Evolutionary conservation across 1,140 invertebrate genomes (phyloP).

Genomic region (Formica selysi): DNA sequence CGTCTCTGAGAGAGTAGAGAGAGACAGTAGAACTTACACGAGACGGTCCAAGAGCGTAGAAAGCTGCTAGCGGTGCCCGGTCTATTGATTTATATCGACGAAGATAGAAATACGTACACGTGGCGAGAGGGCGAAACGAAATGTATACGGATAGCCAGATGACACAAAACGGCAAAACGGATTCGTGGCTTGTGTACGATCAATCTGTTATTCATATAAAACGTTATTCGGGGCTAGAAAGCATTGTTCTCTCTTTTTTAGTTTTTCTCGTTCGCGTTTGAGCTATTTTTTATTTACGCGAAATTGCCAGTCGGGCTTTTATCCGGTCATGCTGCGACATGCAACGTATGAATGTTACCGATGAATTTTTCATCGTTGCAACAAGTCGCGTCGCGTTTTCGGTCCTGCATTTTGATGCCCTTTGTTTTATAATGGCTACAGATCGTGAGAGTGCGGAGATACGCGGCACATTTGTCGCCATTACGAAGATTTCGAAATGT

Average conservation of each 20-base stretch:
- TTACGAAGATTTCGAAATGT: constrained; percentile 2
- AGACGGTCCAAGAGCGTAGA: constrained; percentile 43
- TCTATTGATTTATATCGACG: constrained; percentile 13
- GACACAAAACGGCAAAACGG: constrained; percentile 16
- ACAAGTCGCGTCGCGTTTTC: constrained; percentile 32
- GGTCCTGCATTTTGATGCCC: constrained; percentile 34
- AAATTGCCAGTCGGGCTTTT: constrained; percentile 33
- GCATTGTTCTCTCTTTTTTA: constrained; percentile 33
- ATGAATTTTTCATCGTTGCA: constrained; percentile 56
- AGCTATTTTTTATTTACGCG: constrained; percentile 38
- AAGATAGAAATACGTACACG: too few species aligned
- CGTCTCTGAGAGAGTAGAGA: constrained; percentile 4
- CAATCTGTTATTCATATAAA: constrained; percentile 32
- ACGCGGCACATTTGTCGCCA: not conserved
- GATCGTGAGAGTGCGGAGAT: not conserved
- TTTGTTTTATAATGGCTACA: constrained; percentile 43
- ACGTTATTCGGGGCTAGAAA: not conserved
- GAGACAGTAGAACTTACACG: not conserved
- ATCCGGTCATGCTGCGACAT: not conserved
- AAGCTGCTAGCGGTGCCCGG: constrained; percentile 14
- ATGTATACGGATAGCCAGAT: not conserved
- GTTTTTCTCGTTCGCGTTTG: constrained; percentile 18
- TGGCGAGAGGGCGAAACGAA: not conserved
- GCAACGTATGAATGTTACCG: constrained; percentile 41
- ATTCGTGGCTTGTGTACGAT: constrained; percentile 16